Percentiles rank a stretch among this genome's conserved stretches.
Evolutionary conservation across 2,113 vertebrate species (phyloP).

Genomic region (Engystomops pustulosus): DNA sequence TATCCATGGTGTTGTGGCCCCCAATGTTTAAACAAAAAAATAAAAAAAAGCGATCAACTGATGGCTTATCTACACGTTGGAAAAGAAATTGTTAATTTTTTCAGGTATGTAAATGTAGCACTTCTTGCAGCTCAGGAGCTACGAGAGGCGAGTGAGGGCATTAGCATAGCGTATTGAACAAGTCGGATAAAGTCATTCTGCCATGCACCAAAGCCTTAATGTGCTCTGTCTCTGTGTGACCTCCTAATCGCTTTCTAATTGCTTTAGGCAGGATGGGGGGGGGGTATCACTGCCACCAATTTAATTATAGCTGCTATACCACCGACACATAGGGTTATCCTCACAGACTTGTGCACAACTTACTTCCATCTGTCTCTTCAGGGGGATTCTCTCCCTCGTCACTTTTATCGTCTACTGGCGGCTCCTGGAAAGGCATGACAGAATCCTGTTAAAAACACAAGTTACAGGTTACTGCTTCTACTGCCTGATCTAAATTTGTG

Average conservation of each 20-base stretch:
- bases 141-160: not conserved
- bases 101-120: not conserved
- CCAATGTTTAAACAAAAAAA: too few species aligned
- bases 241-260: slow-evolving; percentile 33
- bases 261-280: not conserved
- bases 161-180: not conserved
- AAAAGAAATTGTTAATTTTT: too few species aligned
- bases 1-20: too few species aligned
- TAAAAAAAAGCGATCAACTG: too few species aligned
- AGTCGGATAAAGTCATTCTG: slow-evolving; percentile 16
- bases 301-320: slow-evolving; percentile 8
- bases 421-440: slow-evolving; percentile 98
- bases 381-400: slow-evolving; percentile 84
- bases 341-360: slow-evolving; percentile 62
- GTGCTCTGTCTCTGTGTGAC: not conserved
- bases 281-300: not conserved
- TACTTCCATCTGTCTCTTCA: slow-evolving; percentile 88
- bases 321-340: not conserved
- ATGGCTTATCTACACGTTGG: too few species aligned
- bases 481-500: not conserved
- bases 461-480: slow-evolving; percentile 29
- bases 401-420: slow-evolving; percentile 83
- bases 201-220: slow-evolving; percentile 22
- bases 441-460: slow-evolving; percentile 82
- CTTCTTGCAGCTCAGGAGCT: too few species aligned